Evolutionary conservation across 2,888 invertebrate species (phyloP).

Genomic region (Sinelater perroti): DNA sequence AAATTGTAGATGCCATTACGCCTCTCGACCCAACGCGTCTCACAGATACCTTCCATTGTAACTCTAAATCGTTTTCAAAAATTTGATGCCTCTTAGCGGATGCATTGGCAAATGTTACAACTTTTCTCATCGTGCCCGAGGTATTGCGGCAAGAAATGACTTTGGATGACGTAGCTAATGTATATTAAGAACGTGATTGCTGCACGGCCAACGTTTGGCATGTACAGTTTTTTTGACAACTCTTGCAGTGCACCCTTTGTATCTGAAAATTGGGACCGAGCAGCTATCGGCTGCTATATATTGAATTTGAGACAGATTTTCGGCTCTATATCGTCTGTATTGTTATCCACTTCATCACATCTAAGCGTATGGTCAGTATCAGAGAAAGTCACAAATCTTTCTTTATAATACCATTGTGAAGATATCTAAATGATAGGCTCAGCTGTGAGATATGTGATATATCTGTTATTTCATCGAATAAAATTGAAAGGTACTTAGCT

Average conservation of each 20-base stretch:
- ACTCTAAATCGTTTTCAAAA: constrained; percentile 38
- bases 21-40: constrained; percentile 4
- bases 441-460: not conserved
- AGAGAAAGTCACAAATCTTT: no score
- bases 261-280: not conserved
- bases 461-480: not conserved
- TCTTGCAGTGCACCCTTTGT: constrained; percentile 6
- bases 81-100: constrained; percentile 42
- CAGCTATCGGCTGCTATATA: not conserved
- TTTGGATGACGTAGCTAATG: constrained; percentile 43
- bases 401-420: not conserved
- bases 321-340: no score
- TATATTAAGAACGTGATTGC: constrained; percentile 47
- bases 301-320: not conserved
- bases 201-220: constrained; percentile 45
- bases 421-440: not conserved
- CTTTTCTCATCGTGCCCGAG: constrained; percentile 41
- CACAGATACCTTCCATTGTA: not conserved
- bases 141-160: constrained; percentile 41
- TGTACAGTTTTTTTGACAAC: constrained; percentile 37
- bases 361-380: not conserved
- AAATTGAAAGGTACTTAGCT: not conserved
- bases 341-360: constrained; percentile 9
- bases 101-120: constrained; percentile 41
- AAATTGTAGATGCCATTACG: not conserved